A percentile compares a stretch with the other conserved stretches of the same genome.
Evolutionary conservation across 1,140 invertebrate genomes (phyloP).

Genomic region (Heliconius congener): DNA sequence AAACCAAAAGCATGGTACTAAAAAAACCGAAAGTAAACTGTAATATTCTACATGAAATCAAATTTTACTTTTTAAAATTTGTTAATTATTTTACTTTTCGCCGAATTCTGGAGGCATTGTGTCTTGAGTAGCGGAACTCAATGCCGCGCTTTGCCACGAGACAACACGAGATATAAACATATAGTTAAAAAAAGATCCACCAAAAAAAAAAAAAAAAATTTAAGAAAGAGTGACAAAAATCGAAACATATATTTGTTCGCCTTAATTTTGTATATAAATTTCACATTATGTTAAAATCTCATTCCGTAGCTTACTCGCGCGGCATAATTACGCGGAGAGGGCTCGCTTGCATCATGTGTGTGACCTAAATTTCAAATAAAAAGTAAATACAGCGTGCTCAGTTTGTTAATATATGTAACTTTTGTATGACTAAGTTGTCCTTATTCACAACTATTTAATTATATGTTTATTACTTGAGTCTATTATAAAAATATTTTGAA

Average conservation of each 20-base stretch:
- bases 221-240: not conserved
- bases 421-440: not conserved
- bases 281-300: constrained; percentile 37
- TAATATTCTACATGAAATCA: too few relatives aligned
- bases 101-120: too few relatives aligned
- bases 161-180: too few relatives aligned
- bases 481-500: not conserved
- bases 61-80: too few relatives aligned
- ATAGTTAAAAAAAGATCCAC: too few relatives aligned
- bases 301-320: constrained; percentile 35
- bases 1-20: too few relatives aligned
- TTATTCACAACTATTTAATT: not conserved
- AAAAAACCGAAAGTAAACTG: too few relatives aligned
- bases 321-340: constrained; percentile 41
- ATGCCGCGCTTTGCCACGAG: too few relatives aligned
- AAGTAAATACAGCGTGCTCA: constrained; percentile 20
- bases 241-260: not conserved
- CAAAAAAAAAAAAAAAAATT: too few relatives aligned
- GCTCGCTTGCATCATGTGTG: constrained; percentile 35
- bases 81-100: too few relatives aligned
- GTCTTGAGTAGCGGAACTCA: too few relatives aligned
- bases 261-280: constrained; percentile 23
- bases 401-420: constrained; percentile 13
- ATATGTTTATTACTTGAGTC: not conserved
- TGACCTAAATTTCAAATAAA: constrained; percentile 41